Evolutionary conservation across 2,113 vertebrate species (phyloP).

Genomic region (Micronycteris hirsuta): DNA sequence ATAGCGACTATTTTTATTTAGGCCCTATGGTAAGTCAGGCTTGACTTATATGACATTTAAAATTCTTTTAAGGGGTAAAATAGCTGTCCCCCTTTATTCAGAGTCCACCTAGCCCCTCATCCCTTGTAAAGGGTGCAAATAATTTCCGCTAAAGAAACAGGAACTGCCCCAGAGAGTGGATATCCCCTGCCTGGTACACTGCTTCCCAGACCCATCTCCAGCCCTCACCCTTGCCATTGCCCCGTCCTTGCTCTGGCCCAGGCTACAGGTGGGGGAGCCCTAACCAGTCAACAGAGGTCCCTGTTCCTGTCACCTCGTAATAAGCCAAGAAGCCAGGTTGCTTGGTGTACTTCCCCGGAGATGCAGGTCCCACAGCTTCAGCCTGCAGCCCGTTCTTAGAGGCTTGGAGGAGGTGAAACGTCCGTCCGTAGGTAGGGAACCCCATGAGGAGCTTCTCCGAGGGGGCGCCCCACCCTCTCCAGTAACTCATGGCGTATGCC

Average conservation of each 20-base stretch:
- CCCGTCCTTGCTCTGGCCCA: neutral
- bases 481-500: slow-evolving; percentile 87
- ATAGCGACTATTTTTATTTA: slow-evolving; percentile 9
- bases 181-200: neutral
- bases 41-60: neutral
- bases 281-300: neutral
- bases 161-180: neutral
- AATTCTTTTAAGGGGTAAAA: neutral
- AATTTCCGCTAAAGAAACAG: neutral
- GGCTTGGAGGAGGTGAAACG: slow-evolving; percentile 80
- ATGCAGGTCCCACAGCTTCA: slow-evolving; percentile 78
- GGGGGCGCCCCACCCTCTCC: slow-evolving; percentile 84
- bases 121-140: neutral
- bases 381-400: slow-evolving; percentile 74
- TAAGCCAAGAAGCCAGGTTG: slow-evolving; percentile 88
- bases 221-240: neutral
- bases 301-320: slow-evolving; percentile 81
- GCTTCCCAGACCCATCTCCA: neutral
- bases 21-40: neutral
- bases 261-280: fast-evolving
- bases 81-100: neutral
- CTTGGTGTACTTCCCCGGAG: slow-evolving; percentile 83
- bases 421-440: slow-evolving; percentile 86
- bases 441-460: slow-evolving; percentile 87
- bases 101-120: neutral